phyloP scores from a whole-genome alignment of 2,113 vertebrate genomes.

The Pongo pygmaeus region DNA sequence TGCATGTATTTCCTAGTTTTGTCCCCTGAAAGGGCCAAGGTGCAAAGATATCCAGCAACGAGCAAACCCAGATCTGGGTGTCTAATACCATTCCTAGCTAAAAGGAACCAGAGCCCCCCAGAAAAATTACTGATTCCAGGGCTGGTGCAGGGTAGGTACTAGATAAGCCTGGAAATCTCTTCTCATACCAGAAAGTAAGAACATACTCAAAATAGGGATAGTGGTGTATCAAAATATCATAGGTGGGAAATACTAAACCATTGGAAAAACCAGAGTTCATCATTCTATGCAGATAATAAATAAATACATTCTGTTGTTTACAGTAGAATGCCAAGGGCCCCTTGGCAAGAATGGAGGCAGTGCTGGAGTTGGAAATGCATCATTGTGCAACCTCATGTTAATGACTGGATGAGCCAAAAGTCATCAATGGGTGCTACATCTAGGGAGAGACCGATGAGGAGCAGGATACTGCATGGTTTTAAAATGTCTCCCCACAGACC shows the following conservation, averaged over 20 bases:
- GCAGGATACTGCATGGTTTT: not conserved
- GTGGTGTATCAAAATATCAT: not conserved
- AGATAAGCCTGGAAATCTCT: not conserved
- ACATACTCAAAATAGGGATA: not conserved
- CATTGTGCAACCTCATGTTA: not conserved
- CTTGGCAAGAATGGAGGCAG: not conserved
- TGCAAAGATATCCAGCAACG: not conserved
- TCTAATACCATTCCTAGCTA: not conserved
- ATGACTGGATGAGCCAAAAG: not conserved
- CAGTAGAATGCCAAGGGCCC: not conserved
- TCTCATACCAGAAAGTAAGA: not conserved
- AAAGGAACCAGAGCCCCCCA: not conserved
- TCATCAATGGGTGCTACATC: too few relatives aligned
- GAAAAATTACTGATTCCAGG: not conserved
- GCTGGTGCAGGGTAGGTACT: not conserved
- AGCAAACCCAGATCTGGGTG: not conserved
- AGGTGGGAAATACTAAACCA: not conserved
- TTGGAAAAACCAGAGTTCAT: not conserved
- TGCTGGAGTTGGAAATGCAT: not conserved
- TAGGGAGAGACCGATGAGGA: fast-evolving
- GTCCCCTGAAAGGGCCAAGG: not conserved
- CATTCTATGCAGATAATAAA: not conserved
- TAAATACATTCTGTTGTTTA: not conserved
- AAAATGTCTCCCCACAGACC: not conserved
- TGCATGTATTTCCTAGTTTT: not conserved